A percentile compares a stretch with the other conserved stretches of the same genome.
Evolutionary conservation across 2,888 invertebrate genomes (phyloP).

Genomic region (Griposia aprilina): DNA sequence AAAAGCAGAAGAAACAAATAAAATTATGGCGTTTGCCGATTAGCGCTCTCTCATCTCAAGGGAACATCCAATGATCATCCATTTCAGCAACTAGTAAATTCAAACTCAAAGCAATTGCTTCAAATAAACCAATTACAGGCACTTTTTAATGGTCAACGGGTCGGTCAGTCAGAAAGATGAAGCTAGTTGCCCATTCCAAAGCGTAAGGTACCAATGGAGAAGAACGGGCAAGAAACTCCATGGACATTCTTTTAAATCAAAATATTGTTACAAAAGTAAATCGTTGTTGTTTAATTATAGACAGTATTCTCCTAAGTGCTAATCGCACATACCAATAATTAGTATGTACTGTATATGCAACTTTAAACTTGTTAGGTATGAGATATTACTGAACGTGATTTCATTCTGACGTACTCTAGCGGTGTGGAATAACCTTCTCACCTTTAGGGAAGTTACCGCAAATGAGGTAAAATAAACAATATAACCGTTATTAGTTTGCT

Average conservation of each 20-base stretch:
- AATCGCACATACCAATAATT: slow-evolving; percentile 18
- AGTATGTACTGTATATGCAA: background rate
- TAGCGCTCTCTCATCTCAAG: background rate
- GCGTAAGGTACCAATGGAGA: too few relatives aligned
- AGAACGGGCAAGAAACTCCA: too few relatives aligned
- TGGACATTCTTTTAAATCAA: too few relatives aligned
- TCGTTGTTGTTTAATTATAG: slow-evolving; percentile 28
- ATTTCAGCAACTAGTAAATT: background rate
- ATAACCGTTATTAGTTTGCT: background rate
- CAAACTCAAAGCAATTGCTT: too few relatives aligned
- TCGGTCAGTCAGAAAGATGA: too few relatives aligned
- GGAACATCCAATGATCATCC: background rate
- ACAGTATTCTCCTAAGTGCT: slow-evolving; percentile 13
- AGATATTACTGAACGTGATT: slow-evolving; percentile 18
- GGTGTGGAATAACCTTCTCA: background rate
- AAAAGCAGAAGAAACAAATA: background rate
- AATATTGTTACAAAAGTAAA: background rate
- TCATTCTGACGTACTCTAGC: slow-evolving; percentile 11
- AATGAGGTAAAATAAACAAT: background rate
- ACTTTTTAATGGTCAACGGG: too few relatives aligned
- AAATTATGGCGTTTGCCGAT: background rate
- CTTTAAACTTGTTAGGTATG: slow-evolving; percentile 12
- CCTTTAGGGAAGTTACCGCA: background rate
- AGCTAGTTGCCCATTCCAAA: too few relatives aligned
- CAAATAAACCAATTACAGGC: too few relatives aligned